phyloP scores from a whole-genome alignment of 92 coral and sea anemone genomes.

The Scolanthus callimorphus region DNA sequence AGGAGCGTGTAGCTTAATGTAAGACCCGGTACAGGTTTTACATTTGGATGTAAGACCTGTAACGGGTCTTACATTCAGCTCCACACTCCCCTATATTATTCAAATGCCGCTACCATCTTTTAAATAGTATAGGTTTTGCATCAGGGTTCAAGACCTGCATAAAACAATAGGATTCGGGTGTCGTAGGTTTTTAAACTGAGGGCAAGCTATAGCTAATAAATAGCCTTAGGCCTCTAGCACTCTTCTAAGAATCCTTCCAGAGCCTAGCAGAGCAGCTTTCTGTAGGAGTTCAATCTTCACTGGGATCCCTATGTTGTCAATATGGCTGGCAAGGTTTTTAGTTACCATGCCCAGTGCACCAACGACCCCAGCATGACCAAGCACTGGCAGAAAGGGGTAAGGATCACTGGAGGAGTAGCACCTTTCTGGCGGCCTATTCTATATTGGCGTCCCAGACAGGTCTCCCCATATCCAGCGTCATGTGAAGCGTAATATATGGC shows the following conservation, averaged over 20 bases:
- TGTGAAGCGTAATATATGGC: no score
- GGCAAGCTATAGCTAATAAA: no score
- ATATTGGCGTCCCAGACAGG: slow-evolving; percentile 16
- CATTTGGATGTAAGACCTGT: no score
- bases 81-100: no score
- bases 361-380: slow-evolving; percentile 1
- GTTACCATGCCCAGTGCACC: slow-evolving; percentile 11
- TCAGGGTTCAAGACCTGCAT: no score
- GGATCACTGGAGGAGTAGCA: slow-evolving; percentile 11
- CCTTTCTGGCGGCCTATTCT: slow-evolving; percentile 6
- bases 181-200: no score
- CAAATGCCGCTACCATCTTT: no score
- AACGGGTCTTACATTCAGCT: no score
- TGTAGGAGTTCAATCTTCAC: slow-evolving; percentile 1
- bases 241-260: background rate
- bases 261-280: slow-evolving; percentile 16
- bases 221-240: background rate
- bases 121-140: no score
- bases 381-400: background rate
- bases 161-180: no score
- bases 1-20: no score
- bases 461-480: slow-evolving; percentile 19
- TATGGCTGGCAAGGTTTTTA: background rate
- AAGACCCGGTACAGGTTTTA: no score
- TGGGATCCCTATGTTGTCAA: background rate